Base-by-base conservation (phyloP, 2,113 vertebrate species). In the Corvus cornix region DNA sequence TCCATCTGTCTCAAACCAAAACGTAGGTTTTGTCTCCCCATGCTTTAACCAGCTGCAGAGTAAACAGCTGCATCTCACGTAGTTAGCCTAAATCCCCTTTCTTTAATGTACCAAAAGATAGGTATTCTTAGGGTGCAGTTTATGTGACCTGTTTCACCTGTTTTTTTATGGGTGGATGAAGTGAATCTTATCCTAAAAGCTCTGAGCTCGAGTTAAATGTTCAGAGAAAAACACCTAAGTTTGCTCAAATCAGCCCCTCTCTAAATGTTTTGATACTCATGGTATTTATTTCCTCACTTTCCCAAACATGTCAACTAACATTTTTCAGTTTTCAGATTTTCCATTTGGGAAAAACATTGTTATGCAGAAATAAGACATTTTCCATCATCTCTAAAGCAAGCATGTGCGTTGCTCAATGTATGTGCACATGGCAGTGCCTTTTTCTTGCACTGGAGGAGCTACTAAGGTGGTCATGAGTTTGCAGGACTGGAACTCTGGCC, bases 271-370 rank as follows among this genome's bases (percentile, higher is more conserved):
- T 59, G 20, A 8, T 44, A 41, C 55, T 77, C 2, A 0, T 77
- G 39, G 22, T 28, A 26, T 90, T 74, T 11, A 30, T 64, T 86
- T 89, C 39, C 44, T 86, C 49, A 37, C 43, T 88, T 88, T 75
- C 52, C 41, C 33, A 33, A 84, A 90, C 84, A 44, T 53, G 85
- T 24, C 79, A 66, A 39, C 13, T 14, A 80, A 70, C 19, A 12
- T 90, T 93, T 94, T 91, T 86, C 62, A 90, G 18, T 31, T 85
- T 81, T 39, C 33, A 44, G 3, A 53, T 86, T 70, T 85, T 87
- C 44, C 5, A 4, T 67, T 94, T 79, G 22, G 24, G 41, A 43
- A 60, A 81, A 86, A 49, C 44, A 19, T 56, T n/a, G 19, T 58
- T 93, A 41, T 18, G 28, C 24, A 49, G n/a, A 84, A 94, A 87